phyloP scores from a whole-genome alignment of 2,888 invertebrate genomes.

The Sylvicola cinctus region DNA sequence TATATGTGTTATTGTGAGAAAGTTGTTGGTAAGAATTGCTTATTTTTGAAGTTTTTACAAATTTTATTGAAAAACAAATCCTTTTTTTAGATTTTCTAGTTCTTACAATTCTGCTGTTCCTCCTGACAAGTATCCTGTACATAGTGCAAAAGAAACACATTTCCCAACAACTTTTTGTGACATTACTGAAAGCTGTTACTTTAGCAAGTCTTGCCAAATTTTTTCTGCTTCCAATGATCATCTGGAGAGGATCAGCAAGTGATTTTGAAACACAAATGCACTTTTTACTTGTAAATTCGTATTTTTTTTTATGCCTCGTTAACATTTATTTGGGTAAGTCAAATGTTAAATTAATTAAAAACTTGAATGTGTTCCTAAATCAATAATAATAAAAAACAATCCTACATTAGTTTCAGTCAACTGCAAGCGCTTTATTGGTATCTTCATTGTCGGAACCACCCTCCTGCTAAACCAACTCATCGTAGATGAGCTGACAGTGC shows the following conservation, averaged over 20 bases:
- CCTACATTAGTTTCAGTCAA: no score
- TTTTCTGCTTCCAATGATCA: constrained; percentile 37
- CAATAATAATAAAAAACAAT: no score
- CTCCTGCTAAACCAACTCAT: no score
- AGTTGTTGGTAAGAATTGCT: constrained; percentile 20
- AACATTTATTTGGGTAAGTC: constrained; percentile 40
- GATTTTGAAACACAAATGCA: constrained; percentile 26
- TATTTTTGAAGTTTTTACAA: constrained; percentile 1
- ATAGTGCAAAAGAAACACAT: no score
- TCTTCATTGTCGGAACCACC: no score
- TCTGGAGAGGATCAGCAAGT: constrained; percentile 32
- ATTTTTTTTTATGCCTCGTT: constrained; percentile 39
- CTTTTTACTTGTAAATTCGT: constrained; percentile 36
- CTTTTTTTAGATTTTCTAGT: neutral
- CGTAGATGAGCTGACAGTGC: neutral
- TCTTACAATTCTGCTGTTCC: neutral
- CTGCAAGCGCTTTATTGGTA: no score
- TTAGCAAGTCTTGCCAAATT: constrained; percentile 37
- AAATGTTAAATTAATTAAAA: neutral
- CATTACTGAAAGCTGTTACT: constrained; percentile 33
- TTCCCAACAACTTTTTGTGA: constrained; percentile 4
- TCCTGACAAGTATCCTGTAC: neutral
- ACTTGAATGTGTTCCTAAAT: no score
- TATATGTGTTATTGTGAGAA: constrained; percentile 34
- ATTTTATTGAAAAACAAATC: neutral